These are phyloP conservation scores for Elysia crispata DNA, from an alignment of 2,888 invertebrate species.

Conservation along the genomic window DNA sequence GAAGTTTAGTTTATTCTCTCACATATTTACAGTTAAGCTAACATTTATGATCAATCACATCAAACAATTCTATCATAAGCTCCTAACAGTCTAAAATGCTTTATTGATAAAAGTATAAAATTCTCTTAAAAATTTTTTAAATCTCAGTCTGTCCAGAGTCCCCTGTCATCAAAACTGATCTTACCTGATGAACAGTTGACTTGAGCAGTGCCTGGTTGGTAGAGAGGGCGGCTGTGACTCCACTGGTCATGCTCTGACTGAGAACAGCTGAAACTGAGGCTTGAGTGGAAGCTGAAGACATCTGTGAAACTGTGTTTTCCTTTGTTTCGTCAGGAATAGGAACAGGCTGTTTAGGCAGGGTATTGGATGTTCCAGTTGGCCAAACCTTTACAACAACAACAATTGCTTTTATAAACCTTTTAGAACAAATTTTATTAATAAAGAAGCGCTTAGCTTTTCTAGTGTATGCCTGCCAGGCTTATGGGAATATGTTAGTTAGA, in stretches of 20 bases:
- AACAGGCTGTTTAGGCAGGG: constrained; percentile 78
- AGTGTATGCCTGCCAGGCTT: too few relatives aligned
- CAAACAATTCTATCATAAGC: too few relatives aligned
- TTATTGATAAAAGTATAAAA: not conserved
- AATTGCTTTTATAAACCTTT: too few relatives aligned
- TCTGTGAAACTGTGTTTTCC: not conserved
- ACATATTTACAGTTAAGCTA: too few relatives aligned
- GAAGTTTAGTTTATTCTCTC: too few relatives aligned
- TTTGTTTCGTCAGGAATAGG: constrained; percentile 38
- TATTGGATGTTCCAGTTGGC: constrained; percentile 81
- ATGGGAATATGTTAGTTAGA: too few relatives aligned
- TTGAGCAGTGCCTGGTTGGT: not conserved
- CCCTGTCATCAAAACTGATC: too few relatives aligned
- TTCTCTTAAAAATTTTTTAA: too few relatives aligned
- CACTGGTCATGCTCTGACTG: not conserved
- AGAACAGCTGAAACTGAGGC: not conserved
- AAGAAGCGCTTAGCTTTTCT: too few relatives aligned
- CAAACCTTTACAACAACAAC: constrained; percentile 77
- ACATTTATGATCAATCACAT: too few relatives aligned
- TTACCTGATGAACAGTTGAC: not conserved
- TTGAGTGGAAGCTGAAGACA: not conserved
- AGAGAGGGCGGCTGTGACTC: not conserved
- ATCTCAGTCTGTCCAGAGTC: too few relatives aligned
- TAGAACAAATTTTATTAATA: too few relatives aligned
- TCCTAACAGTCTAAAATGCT: not conserved